Base-by-base conservation (phyloP, 2,113 vertebrate species). In the Tragelaphus strepsiceros region DNA sequence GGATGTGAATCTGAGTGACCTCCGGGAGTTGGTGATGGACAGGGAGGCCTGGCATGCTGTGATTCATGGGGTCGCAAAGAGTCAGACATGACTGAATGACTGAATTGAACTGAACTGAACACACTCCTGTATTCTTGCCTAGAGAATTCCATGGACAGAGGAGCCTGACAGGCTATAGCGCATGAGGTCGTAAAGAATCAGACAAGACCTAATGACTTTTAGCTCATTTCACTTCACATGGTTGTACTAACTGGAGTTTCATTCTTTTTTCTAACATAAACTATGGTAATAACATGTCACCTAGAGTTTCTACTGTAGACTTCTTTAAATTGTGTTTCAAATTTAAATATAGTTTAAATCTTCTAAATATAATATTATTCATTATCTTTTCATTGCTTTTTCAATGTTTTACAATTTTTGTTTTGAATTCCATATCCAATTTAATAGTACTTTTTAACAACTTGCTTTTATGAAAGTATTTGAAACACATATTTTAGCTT, bases 121-220 rank as follows among this genome's bases (percentile, higher is more conserved):
- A 16, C 14, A n/a, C 7, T 67, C 62, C 8, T 5, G 7, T 67
- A n/a, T 67, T n/a, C 62, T n/a, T 67, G 62, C 32, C 32, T 67
- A 9, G 62, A 67, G 62, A 67, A 67, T 67, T 67, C 62, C 8
- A 67, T 19, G 62, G 16, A n/a, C 62, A 67, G 62, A 67, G 2
- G 8, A 67, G 32, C 3, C 62, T 67, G 62, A n/a, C 62, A 67
- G 17, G 16, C 16, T 67, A n/a, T 7, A 67, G 61, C 2, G 1
- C 13, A 62, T 30, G 14, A 62, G 32, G 16, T n/a, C n/a, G 4
- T 67, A 67, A n/a, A 67, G 32, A 67, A 67, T 19, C 62, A 67
- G 62, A 67, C 32, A 67, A 1, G 0, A 67, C 32, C 10, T 7
- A n/a, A 19, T 0, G 7, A 67, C 62, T n/a, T 67, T n/a, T n/a